Base-by-base conservation (phyloP, 2,888 invertebrate species). In the Thera britannica region DNA sequence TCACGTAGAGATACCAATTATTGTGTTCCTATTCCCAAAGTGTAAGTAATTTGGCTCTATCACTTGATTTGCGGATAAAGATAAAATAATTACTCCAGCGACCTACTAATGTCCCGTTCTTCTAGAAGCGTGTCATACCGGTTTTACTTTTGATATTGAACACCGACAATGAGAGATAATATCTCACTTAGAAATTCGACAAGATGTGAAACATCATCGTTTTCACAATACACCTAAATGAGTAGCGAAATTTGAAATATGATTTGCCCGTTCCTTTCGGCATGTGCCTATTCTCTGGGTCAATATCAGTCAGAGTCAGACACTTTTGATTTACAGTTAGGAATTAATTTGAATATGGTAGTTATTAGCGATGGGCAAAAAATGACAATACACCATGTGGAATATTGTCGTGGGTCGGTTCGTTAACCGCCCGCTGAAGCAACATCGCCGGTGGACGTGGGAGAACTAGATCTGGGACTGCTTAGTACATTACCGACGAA, bases 381-480 rank as follows among this genome's bases (percentile, higher is more conserved):
- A 83, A 79, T 76, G 70, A 83, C 78, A 83, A 85, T 80, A 75
- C 79, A 70, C 75, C 74, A 74, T 78, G 73, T 80, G 75, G 75
- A 73, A 80, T 76, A 80, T 72, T 77, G 75, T 75, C 76, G 74
- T 75, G 77, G 77, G 70, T 75, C 78, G 79, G 89, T 90, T 90
- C 89, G 84, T 86, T 90, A 87, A 88, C 89, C 80, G 83, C 75
- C 75, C 78, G 78, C 73, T 79, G 83, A 75, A 77, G 77, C 76
- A 79, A 78, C 80, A 73, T 75, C 73, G 77, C 74, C 75, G 81
- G 81, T 81, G 83, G 83, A 87, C 89, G 92, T 92, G 90, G 90
- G 92, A 87, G 92, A 90, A 92, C 92, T 86, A 87, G 92, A 86
- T 83, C 79, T 80, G 60, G 84, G 87, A 85, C 87, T 84, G 83